A percentile compares a stretch with the other conserved stretches of the same genome.
Evolutionary conservation across 2,797 vertebrate species (phyloP).

Genomic region (Caiman crocodilus): DNA sequence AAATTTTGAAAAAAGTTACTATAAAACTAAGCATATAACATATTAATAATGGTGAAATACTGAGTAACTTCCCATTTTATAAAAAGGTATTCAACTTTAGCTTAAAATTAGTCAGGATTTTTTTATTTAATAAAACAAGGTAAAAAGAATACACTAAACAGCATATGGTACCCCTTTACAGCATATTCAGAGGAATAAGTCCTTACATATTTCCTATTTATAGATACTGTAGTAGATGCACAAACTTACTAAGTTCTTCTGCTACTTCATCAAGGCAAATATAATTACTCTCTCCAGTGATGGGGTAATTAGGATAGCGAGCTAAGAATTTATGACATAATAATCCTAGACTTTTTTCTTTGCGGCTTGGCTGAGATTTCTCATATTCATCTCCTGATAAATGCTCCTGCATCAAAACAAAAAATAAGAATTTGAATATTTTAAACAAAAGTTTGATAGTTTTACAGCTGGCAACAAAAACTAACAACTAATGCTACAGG

Average conservation of each 20-base stretch:
- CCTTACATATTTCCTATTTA: background rate
- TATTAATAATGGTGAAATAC: too few relatives aligned
- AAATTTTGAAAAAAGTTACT: background rate
- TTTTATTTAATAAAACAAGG: too few relatives aligned
- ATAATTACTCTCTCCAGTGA: slow-evolving; percentile 85
- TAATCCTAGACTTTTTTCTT: slow-evolving; percentile 96
- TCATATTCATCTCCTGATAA: slow-evolving; percentile 91
- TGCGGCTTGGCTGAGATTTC: slow-evolving; percentile 91
- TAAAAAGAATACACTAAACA: background rate
- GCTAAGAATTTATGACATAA: slow-evolving; percentile 95
- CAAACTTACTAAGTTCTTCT: slow-evolving; percentile 91
- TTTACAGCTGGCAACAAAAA: background rate
- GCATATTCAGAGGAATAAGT: background rate
- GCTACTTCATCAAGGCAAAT: slow-evolving; percentile 97
- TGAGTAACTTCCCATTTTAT: background rate
- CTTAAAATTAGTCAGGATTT: too few relatives aligned
- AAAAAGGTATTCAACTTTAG: background rate
- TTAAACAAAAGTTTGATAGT: background rate
- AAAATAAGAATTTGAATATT: background rate
- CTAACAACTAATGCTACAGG: background rate
- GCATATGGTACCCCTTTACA: rapidly evolving
- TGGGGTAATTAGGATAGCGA: slow-evolving; percentile 91
- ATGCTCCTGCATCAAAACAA: background rate
- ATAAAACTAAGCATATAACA: background rate
- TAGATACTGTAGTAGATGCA: background rate